Conservation (phyloP, 2,797 vertebrate species). For the Eulemur albifrons region DNA sequence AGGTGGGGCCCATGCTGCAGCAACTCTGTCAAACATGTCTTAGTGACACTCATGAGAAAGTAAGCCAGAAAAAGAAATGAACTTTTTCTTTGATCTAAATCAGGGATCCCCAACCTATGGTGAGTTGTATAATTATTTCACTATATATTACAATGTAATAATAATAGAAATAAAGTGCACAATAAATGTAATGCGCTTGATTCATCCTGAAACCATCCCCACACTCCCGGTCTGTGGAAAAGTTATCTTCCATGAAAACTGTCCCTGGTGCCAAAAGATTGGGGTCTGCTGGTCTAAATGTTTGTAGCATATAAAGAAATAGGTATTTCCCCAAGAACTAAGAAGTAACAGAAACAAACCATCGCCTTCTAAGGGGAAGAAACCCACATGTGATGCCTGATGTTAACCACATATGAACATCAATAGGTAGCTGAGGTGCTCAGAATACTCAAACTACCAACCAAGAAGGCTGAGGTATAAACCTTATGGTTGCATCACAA, state of each 20-base stretch:
- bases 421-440: neutral
- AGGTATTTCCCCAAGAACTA: conserved; percentile 28
- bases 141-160: no score
- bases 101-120: no score
- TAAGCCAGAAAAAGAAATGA: conserved; percentile 29
- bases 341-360: conserved; percentile 34
- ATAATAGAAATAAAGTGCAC: no score
- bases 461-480: neutral
- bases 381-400: neutral
- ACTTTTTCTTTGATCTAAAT: neutral
- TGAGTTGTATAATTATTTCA: no score
- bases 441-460: conserved; percentile 1
- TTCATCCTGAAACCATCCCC: no score
- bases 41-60: neutral
- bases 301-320: conserved; percentile 39
- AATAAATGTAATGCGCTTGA: no score
- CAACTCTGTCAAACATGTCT: conserved; percentile 4
- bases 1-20: neutral
- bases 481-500: neutral
- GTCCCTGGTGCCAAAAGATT: no score
- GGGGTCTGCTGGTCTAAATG: neutral
- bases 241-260: no score
- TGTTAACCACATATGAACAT: neutral
- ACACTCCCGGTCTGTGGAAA: no score
- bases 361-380: neutral